phyloP scores from a whole-genome alignment of 1,140 invertebrate genomes.

The Ceratosolen solmsi region DNA sequence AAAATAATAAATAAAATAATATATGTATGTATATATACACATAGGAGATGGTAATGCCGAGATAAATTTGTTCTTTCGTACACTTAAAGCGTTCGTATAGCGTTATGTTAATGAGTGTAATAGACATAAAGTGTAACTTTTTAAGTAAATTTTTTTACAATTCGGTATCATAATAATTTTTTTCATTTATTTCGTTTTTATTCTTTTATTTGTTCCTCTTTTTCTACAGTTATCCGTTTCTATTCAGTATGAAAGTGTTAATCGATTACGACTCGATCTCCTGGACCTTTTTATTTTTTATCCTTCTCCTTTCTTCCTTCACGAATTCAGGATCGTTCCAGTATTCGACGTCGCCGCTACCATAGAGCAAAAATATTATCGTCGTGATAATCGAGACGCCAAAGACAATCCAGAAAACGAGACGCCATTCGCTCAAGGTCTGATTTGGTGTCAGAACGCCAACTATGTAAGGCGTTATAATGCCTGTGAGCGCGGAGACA shows the following conservation, averaged over 20 bases:
- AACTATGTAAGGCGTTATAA: constrained; percentile 77
- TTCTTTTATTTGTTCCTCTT: too few species aligned
- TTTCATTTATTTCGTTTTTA: too few species aligned
- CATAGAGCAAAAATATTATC: constrained; percentile 81
- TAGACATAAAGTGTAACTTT: not conserved
- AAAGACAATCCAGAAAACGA: constrained; percentile 88
- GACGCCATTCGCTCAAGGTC: constrained; percentile 83
- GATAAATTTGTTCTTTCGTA: not conserved
- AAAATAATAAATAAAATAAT: too few species aligned
- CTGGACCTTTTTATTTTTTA: constrained; percentile 37
- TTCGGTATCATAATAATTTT: not conserved
- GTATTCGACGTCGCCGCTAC: constrained; percentile 81
- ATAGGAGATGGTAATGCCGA: not conserved
- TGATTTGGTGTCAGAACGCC: constrained; percentile 73
- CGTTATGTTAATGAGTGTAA: not conserved
- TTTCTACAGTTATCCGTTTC: too few species aligned
- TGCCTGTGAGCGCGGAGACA: constrained; percentile 82
- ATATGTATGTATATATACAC: too few species aligned
- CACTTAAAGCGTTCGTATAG: not conserved
- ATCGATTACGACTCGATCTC: constrained; percentile 33
- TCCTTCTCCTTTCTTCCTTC: constrained; percentile 44
- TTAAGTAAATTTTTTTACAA: not conserved
- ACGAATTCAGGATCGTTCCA: constrained; percentile 77
- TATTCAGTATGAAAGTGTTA: too few species aligned
- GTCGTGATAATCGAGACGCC: constrained; percentile 83